A percentile compares a stretch with the other conserved stretches of the same genome.
These are phyloP conservation scores for Porites rus DNA, from an alignment of 92 coral and sea anemone species.

Conservation along the genomic window DNA sequence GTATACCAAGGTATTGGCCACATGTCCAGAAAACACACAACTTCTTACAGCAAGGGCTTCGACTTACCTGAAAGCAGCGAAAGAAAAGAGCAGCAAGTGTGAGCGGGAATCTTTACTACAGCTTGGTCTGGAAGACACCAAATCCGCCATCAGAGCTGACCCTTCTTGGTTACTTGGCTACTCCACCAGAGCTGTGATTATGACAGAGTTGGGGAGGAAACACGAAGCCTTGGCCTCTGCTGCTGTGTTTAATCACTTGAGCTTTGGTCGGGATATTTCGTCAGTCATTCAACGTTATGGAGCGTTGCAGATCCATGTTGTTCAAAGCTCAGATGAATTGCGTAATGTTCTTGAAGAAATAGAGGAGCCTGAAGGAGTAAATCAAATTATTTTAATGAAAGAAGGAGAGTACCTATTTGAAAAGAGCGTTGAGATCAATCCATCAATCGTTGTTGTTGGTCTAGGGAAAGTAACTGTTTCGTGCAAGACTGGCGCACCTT, in stretches of 20 bases:
- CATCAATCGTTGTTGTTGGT: neutral
- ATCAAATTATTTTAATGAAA: slow-evolving; percentile 1
- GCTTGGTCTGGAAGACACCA: neutral
- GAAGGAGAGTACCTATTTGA: slow-evolving; percentile 11
- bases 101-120: neutral
- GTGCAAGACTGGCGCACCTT: slow-evolving; percentile 17
- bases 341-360: neutral
- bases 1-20: neutral
- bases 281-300: slow-evolving; percentile 1
- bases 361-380: neutral
- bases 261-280: slow-evolving; percentile 8
- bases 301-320: neutral
- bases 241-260: slow-evolving; percentile 27
- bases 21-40: slow-evolving; percentile 8
- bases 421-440: neutral
- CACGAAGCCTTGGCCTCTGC: slow-evolving; percentile 7
- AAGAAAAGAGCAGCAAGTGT: neutral
- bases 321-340: neutral
- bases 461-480: neutral
- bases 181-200: neutral
- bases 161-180: slow-evolving; percentile 13
- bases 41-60: neutral
- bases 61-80: neutral
- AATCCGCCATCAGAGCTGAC: slow-evolving; percentile 9
- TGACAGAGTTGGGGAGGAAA: neutral